These are phyloP conservation scores for Sebastes jordani DNA, from an alignment of 2,797 vertebrate genomes.

Conservation along the genomic window DNA sequence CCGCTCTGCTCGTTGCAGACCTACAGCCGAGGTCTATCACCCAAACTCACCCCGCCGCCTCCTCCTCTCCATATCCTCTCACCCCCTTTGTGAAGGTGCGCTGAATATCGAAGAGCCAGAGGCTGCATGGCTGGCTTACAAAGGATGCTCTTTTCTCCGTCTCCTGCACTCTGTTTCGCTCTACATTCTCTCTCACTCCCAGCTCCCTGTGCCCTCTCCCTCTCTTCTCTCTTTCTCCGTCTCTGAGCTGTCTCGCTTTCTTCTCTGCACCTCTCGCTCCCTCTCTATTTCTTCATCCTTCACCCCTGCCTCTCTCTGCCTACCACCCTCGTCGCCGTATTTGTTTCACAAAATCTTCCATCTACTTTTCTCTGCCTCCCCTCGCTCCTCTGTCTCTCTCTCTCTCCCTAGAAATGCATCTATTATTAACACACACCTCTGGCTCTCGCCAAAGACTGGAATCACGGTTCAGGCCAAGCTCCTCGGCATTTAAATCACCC, in stretches of 20 bases:
- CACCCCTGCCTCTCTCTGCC: conserved; percentile 37
- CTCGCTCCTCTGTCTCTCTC: conserved; percentile 6
- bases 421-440: conserved; percentile 81
- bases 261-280: conserved; percentile 36
- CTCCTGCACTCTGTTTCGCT: conserved; percentile 42
- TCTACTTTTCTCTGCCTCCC: conserved; percentile 34
- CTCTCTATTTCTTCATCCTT: conserved; percentile 46
- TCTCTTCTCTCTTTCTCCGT: conserved; percentile 13
- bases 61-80: not conserved
- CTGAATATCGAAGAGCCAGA: conserved; percentile 62
- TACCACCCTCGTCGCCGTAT: conserved; percentile 45
- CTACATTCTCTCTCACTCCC: conserved; percentile 27
- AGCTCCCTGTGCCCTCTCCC: conserved; percentile 27
- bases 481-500: conserved; percentile 74
- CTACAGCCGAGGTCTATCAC: conserved; percentile 44
- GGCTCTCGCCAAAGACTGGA: conserved; percentile 61
- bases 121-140: conserved; percentile 60
- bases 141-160: conserved; percentile 67
- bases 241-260: conserved; percentile 38
- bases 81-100: conserved; percentile 54
- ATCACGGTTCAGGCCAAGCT: conserved; percentile 63
- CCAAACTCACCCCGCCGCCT: not conserved
- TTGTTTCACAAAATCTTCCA: conserved; percentile 71
- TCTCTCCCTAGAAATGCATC: conserved; percentile 64
- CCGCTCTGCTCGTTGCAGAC: conserved; percentile 37